A percentile compares a stretch with the other conserved stretches of the same genome.
Evolutionary conservation across 2,113 vertebrate genomes (phyloP).

Genomic region (Spermophilus dauricus): DNA sequence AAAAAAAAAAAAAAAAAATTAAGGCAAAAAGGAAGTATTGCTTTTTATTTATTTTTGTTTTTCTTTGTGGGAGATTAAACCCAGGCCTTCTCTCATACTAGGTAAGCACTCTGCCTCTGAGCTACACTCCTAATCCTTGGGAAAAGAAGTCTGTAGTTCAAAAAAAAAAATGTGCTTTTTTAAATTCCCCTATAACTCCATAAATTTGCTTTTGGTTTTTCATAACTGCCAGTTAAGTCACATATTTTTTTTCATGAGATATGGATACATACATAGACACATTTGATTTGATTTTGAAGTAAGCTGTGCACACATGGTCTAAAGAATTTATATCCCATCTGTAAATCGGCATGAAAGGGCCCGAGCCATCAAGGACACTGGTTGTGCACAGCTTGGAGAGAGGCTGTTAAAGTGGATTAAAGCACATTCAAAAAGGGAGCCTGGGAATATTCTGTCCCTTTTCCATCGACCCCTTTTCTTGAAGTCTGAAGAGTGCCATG

Average conservation of each 20-base stretch:
- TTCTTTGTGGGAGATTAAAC: too few relatives aligned
- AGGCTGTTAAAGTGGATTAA: not conserved
- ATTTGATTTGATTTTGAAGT: not conserved
- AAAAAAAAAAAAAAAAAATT: not conserved
- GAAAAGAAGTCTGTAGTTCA: not conserved
- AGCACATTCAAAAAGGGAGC: not conserved
- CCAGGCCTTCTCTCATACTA: too few relatives aligned
- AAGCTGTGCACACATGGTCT: not conserved
- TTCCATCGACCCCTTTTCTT: not conserved
- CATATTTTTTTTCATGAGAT: not conserved
- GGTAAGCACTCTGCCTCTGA: too few relatives aligned
- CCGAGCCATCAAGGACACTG: fast-evolving
- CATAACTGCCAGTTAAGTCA: not conserved
- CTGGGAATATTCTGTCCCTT: not conserved
- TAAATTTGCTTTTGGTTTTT: not conserved
- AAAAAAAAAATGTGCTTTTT: too few relatives aligned
- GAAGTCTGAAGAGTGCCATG: not conserved
- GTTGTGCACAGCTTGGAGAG: too few relatives aligned
- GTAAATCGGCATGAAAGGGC: too few relatives aligned
- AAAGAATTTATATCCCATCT: not conserved
- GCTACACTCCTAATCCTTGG: too few relatives aligned
- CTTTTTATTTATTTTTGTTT: too few relatives aligned
- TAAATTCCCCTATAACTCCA: not conserved
- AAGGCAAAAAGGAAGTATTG: too few relatives aligned
- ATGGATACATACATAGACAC: not conserved